Evolutionary conservation across 1,140 invertebrate species (phyloP).

Genomic region (Lucilia sericata): DNA sequence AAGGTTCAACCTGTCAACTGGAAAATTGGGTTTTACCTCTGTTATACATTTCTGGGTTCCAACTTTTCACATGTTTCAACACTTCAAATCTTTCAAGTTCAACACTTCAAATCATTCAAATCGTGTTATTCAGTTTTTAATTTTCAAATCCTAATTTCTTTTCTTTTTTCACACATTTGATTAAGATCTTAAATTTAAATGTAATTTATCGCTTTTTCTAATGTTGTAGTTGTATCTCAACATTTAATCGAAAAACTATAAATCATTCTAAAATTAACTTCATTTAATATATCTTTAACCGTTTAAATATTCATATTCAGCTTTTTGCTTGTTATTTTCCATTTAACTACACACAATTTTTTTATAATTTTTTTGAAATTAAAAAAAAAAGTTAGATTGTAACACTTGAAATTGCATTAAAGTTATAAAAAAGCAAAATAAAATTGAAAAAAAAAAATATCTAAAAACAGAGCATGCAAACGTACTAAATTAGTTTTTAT

Average conservation of each 20-base stretch:
- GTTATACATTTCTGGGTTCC: too few species aligned
- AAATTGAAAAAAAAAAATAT: background rate
- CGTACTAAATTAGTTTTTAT: background rate
- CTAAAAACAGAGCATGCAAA: background rate
- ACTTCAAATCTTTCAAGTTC: too few species aligned
- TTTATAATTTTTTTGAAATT: background rate
- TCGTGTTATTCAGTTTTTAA: background rate
- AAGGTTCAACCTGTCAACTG: too few species aligned
- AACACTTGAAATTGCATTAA: slow-evolving; percentile 16
- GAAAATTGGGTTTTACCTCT: too few species aligned
- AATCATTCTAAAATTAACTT: slow-evolving; percentile 9
- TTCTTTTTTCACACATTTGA: background rate
- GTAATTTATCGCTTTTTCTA: background rate
- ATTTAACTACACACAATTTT: background rate
- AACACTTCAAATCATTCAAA: too few species aligned
- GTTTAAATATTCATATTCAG: background rate
- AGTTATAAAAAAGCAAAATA: background rate
- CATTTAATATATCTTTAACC: background rate
- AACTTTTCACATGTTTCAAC: too few species aligned
- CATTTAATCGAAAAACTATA: background rate
- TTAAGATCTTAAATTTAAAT: background rate
- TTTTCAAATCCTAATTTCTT: background rate
- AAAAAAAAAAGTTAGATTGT: background rate
- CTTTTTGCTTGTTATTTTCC: background rate
- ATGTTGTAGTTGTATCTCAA: background rate